Conservation (phyloP, 2,888 invertebrate species). For the Magallana nippona region DNA sequence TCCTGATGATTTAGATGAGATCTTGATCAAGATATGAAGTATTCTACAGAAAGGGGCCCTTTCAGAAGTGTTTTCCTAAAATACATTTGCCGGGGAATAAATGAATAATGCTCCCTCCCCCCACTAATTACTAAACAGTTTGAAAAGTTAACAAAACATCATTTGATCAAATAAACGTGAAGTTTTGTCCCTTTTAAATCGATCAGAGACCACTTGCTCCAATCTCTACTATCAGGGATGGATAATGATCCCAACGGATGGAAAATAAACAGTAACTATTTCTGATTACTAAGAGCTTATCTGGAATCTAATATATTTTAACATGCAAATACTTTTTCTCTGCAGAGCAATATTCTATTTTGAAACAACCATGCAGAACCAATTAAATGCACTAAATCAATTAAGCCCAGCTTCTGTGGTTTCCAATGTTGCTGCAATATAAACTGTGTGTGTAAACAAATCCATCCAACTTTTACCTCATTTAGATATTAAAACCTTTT, state of each 20-base stretch:
- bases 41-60: neutral
- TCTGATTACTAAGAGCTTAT: constrained; percentile 34
- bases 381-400: constrained; percentile 37
- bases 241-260: neutral
- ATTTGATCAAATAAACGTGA: neutral
- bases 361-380: constrained; percentile 35
- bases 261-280: constrained; percentile 8
- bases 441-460: constrained; percentile 15
- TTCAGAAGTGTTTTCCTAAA: neutral
- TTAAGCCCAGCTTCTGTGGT: constrained; percentile 20
- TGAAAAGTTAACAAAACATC: neutral
- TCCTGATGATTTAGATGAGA: neutral
- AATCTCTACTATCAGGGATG: neutral
- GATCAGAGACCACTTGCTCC: neutral
- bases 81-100: no score
- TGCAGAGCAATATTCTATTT: constrained; percentile 37
- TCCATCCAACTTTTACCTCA: constrained; percentile 7
- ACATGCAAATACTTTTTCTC: constrained; percentile 38
- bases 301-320: constrained; percentile 27
- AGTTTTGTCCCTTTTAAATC: neutral
- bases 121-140: no score
- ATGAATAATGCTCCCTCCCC: no score
- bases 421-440: constrained; percentile 15
- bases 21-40: constrained; percentile 4
- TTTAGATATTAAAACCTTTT: constrained; percentile 31